phyloP scores from a whole-genome alignment of 2,888 invertebrate species.

The Tineola bisselliella region DNA sequence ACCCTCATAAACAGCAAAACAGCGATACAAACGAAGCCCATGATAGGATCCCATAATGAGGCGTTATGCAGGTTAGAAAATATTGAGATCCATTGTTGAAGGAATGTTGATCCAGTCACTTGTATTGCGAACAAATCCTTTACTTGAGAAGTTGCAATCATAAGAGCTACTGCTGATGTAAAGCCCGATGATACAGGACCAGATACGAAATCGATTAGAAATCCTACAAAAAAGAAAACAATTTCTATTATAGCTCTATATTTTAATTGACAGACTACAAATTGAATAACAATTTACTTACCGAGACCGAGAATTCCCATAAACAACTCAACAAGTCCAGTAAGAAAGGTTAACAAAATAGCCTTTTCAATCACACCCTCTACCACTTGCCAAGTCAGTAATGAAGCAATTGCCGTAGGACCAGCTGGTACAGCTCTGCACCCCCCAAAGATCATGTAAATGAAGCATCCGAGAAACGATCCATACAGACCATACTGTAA shows the following conservation, averaged over 20 bases:
- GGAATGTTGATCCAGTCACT: slow-evolving; percentile 78
- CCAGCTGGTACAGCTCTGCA: slow-evolving; percentile 93
- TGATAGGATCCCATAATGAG: slow-evolving; percentile 75
- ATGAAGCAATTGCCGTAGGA: slow-evolving; percentile 90
- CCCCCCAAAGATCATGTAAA: slow-evolving; percentile 90
- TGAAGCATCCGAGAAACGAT: slow-evolving; percentile 90
- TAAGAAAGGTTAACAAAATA: slow-evolving; percentile 77
- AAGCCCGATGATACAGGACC: slow-evolving; percentile 90
- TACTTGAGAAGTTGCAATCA: slow-evolving; percentile 89
- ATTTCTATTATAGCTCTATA: no score
- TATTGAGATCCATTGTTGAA: slow-evolving; percentile 81
- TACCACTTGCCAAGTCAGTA: slow-evolving; percentile 83
- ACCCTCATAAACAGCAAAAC: slow-evolving; percentile 82
- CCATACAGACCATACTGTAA: slow-evolving; percentile 89
- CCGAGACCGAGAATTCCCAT: slow-evolving; percentile 87
- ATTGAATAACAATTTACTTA: no score
- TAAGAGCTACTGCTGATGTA: slow-evolving; percentile 88
- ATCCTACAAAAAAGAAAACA: slow-evolving; percentile 57
- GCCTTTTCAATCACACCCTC: slow-evolving; percentile 76
- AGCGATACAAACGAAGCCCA: slow-evolving; percentile 80
- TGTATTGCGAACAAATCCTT: slow-evolving; percentile 82
- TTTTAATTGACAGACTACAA: no score
- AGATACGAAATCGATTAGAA: slow-evolving; percentile 89
- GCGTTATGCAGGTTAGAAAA: slow-evolving; percentile 73
- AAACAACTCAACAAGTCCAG: slow-evolving; percentile 77